Base-by-base conservation (phyloP, 2,888 invertebrate species). In the Watsonalla binaria region DNA sequence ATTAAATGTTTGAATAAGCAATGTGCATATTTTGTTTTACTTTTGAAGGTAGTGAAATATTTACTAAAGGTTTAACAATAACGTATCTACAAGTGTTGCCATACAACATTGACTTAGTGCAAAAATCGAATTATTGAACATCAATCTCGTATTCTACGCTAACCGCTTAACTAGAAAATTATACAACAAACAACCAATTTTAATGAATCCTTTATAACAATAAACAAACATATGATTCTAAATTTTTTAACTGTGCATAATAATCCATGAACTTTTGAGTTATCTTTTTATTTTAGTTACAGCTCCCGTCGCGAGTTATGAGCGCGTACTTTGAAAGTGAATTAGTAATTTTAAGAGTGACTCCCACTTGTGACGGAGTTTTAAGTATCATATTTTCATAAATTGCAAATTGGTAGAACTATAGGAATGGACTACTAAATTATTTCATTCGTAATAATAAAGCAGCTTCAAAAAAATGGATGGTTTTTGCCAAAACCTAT, bases 11-110 rank as follows among this genome's bases (percentile, higher is more conserved):
- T 52, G 63, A 57, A 61, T 61, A 68, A 66, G 68, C 66, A 42
- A 51, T 58, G 66, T 66, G 66, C 66, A 56, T 46, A 48, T 66
- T 51, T 53, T 55, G 54, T 64, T 62, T 62, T 54, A 60, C 61
- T 67, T 52, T 56, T 55, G 53, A 53, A 51, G 57, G 53, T 52
- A 45, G 58, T 62, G 61, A 60, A 58, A 59, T 49, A 52, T 61
- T 58, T 57, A 57, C 45, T 59, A 57, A 57, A 49, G 11, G 47
- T 51, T 39, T 55, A 66, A 61, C 55, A 65, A 60, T 58, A 57
- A 50, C 55, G 56, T 58, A 52, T 56, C 51, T 57, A 56, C 48
- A 33, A 42, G 11, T 42, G 42, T 42, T 42, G 42, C 42, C 42
- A 42, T 42, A 42, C 11, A 42, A 42, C 42, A 42, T 42, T 42